These are phyloP conservation scores for Chlorodrepanis virens DNA, from an alignment of 2,113 vertebrate species.

Conservation along the genomic window DNA sequence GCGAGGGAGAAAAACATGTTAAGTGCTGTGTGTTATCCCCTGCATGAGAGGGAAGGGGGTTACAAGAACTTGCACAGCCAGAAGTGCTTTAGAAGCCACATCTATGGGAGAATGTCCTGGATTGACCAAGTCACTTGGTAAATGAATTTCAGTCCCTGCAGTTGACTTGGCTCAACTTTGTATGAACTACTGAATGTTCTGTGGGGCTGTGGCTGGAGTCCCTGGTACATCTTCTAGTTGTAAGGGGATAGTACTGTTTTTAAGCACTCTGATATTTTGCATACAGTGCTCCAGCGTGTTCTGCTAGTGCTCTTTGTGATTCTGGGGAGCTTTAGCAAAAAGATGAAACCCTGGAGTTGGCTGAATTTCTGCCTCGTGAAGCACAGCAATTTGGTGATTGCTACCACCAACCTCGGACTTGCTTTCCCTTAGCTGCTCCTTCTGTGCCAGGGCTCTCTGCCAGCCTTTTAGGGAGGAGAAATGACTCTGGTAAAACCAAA, in stretches of 20 bases:
- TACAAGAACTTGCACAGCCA: neutral
- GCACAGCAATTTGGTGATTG: neutral
- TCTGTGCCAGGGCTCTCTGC: neutral
- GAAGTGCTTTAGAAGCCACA: neutral
- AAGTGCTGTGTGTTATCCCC: neutral
- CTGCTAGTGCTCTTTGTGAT: neutral
- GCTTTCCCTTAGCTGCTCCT: neutral
- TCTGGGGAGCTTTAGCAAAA: neutral
- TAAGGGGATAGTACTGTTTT: neutral
- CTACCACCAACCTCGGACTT: neutral
- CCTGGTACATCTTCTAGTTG: neutral
- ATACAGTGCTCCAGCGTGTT: neutral
- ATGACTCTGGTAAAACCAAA: neutral
- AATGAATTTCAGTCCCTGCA: neutral
- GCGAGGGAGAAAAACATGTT: neutral
- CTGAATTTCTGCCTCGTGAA: neutral
- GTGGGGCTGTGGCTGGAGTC: neutral
- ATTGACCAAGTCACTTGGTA: neutral
- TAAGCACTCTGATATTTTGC: neutral
- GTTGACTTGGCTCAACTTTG: neutral
- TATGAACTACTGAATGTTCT: neutral
- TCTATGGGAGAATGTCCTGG: neutral
- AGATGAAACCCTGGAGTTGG: neutral
- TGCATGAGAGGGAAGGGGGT: too few relatives aligned
- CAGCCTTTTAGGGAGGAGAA: neutral